phyloP scores from a whole-genome alignment of 1,140 invertebrate species.

The Anoplolepis gracilipes region DNA sequence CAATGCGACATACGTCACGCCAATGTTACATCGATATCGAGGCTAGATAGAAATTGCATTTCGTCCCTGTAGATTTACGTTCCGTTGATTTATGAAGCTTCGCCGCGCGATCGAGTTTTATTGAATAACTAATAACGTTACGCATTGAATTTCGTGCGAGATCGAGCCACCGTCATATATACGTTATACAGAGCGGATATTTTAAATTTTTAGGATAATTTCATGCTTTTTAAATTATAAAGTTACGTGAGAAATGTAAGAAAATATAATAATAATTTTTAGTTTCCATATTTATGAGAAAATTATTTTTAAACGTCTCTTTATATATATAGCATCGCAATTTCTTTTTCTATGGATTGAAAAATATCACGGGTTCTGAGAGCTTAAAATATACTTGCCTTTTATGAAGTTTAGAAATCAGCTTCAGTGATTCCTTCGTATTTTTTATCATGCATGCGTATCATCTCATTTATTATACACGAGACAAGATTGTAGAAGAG shows the following conservation, averaged over 20 bases:
- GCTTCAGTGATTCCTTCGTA: neutral
- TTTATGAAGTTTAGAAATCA: neutral
- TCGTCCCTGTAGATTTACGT: neutral
- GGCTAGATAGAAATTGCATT: conserved; percentile 1
- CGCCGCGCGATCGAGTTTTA: neutral
- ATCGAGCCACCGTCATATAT: neutral
- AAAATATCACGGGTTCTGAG: neutral
- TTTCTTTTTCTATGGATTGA: neutral
- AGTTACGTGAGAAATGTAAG: neutral
- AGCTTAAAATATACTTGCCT: neutral
- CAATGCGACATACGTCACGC: neutral
- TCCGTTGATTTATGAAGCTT: neutral
- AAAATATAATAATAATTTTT: neutral
- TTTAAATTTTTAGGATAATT: too few relatives aligned
- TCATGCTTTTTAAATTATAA: neutral
- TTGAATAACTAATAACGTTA: neutral
- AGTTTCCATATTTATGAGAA: neutral
- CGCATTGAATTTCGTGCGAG: neutral
- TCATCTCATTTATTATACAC: neutral
- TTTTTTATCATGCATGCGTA: neutral
- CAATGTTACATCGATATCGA: neutral
- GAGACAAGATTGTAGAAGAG: neutral
- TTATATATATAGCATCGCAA: neutral
- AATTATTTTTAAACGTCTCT: neutral
- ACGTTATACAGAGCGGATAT: too few relatives aligned